Percentiles rank a stretch among this genome's conserved stretches.
Evolutionary conservation across 2,113 vertebrate species (phyloP).

Genomic region (Forbesichthys papilliferus): DNA sequence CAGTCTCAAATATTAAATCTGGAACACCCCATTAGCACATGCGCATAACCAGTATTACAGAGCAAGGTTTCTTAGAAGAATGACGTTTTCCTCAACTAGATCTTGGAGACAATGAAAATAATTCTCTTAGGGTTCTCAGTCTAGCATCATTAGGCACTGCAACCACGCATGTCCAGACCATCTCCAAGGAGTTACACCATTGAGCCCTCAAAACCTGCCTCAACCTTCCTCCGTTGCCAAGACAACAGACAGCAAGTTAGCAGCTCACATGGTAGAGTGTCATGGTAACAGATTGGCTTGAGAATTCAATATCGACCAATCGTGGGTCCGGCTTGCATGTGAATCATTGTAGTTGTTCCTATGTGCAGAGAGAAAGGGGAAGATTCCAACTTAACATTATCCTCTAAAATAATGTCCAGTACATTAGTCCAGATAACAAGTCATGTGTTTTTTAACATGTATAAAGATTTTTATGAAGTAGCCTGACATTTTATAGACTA

Average conservation of each 20-base stretch:
- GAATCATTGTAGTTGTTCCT: constrained; percentile 49
- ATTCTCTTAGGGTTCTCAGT: constrained; percentile 15
- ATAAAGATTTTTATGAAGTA: no score
- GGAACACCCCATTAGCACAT: background rate
- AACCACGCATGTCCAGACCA: constrained; percentile 41
- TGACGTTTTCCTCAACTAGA: background rate
- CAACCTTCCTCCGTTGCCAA: constrained; percentile 62
- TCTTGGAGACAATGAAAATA: background rate
- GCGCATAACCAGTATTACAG: no score
- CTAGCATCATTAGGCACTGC: constrained; percentile 31
- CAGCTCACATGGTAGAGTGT: constrained; percentile 50
- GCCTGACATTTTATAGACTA: no score
- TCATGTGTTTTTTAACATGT: no score
- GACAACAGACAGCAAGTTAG: constrained; percentile 67
- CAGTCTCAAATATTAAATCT: background rate
- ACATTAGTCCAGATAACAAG: no score
- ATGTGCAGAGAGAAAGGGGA: constrained; percentile 38
- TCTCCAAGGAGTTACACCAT: constrained; percentile 42
- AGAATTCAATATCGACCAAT: constrained; percentile 56
- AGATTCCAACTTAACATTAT: constrained; percentile 14
- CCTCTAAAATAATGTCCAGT: no score
- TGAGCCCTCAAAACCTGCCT: constrained; percentile 58
- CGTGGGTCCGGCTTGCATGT: constrained; percentile 32
- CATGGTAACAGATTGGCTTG: constrained; percentile 69
- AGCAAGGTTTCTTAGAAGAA: background rate